Evolutionary conservation across 2,888 invertebrate genomes (phyloP).

Genomic region (Rhimphoctona megacephalus): DNA sequence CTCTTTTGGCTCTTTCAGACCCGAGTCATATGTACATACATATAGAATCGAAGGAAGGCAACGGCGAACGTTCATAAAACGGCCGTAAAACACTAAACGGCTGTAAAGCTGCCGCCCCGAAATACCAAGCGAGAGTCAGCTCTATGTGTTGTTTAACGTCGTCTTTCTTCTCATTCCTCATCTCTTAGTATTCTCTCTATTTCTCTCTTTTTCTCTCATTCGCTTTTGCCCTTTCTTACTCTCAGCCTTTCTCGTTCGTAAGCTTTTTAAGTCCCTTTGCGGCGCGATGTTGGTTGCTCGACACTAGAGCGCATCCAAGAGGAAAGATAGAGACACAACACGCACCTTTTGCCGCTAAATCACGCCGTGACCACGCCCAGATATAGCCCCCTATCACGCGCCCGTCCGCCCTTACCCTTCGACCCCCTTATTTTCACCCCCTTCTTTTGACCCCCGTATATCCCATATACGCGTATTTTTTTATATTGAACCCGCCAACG

Average conservation of each 20-base stretch:
- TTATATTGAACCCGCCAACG: neutral
- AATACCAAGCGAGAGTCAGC: conserved; percentile 74
- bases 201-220: neutral
- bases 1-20: conserved; percentile 23
- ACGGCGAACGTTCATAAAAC: conserved; percentile 83
- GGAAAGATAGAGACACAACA: conserved; percentile 79
- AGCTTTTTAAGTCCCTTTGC: conserved; percentile 68
- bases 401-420: conserved; percentile 52
- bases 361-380: conserved; percentile 81
- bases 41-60: conserved; percentile 70
- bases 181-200: conserved; percentile 17
- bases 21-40: conserved; percentile 12
- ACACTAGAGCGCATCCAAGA: conserved; percentile 53
- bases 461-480: neutral
- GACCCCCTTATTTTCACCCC: conserved; percentile 28
- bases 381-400: conserved; percentile 61
- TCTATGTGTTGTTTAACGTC: conserved; percentile 74
- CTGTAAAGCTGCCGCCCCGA: conserved; percentile 84
- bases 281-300: conserved; percentile 69
- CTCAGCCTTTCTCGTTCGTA: conserved; percentile 26
- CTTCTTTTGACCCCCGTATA: neutral
- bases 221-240: conserved; percentile 15
- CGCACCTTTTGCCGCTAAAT: conserved; percentile 82
- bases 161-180: conserved; percentile 40
- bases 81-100: conserved; percentile 85